A percentile compares a stretch with the other conserved stretches of the same genome.
Conservation (phyloP, 1,140 invertebrate species). For the Dendroctonus ponderosae region DNA sequence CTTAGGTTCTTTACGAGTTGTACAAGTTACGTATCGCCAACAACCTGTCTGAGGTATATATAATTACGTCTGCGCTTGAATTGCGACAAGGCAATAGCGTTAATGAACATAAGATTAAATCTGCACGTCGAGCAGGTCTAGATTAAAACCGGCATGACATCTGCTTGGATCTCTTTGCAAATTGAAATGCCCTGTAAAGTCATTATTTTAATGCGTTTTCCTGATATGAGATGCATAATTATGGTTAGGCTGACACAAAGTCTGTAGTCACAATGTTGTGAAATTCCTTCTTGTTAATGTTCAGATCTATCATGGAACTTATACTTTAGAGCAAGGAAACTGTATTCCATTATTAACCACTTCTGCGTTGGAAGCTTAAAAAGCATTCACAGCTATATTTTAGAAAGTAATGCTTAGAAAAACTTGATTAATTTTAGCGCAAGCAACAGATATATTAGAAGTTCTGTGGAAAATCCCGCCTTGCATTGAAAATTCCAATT, state of each 20-base stretch:
- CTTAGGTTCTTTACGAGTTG: constrained; percentile 4
- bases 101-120: constrained; percentile 26
- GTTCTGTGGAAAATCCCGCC: too few species aligned
- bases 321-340: too few species aligned
- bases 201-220: constrained; percentile 23
- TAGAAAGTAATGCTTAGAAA: too few species aligned
- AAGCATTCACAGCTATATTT: not conserved
- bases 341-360: too few species aligned
- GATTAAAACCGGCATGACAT: constrained; percentile 14
- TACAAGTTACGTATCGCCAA: constrained; percentile 12
- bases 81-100: constrained; percentile 21
- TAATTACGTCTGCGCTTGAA: constrained; percentile 10
- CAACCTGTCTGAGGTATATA: constrained; percentile 17
- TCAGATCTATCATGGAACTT: too few species aligned
- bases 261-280: too few species aligned
- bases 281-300: too few species aligned
- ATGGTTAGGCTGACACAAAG: not conserved
- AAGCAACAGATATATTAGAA: too few species aligned
- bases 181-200: constrained; percentile 17
- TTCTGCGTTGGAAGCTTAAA: not conserved
- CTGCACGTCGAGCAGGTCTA: constrained; percentile 6
- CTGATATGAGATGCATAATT: not conserved
- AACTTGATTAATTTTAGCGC: too few species aligned
- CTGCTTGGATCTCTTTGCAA: constrained; percentile 5
- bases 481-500: too few species aligned